Percentiles rank a stretch among this genome's conserved stretches.
phyloP scores from a whole-genome alignment of 2,113 vertebrate species.

The Leiothrix lutea region DNA sequence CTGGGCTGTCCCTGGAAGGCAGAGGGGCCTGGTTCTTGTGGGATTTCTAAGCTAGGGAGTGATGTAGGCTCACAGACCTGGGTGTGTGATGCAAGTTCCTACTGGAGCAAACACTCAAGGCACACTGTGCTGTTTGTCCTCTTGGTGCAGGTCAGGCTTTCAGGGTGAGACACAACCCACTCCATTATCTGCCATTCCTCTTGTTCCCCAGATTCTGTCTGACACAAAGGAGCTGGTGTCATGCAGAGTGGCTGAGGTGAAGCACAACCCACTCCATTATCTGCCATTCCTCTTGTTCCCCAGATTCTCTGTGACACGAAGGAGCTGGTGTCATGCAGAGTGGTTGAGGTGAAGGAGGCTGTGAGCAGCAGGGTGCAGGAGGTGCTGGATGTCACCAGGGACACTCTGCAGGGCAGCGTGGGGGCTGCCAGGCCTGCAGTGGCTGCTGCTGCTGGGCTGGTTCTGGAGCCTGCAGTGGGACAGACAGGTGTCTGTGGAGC shows the following conservation, averaged over 20 bases:
- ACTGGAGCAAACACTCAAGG: background rate
- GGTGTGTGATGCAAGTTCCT: background rate
- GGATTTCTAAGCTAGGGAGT: background rate
- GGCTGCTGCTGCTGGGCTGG: slow-evolving; percentile 49
- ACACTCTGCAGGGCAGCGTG: slow-evolving; percentile 69
- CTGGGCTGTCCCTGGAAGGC: background rate
- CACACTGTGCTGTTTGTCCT: background rate
- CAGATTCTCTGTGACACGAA: slow-evolving; percentile 80
- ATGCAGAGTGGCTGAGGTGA: slow-evolving; percentile 71
- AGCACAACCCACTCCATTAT: background rate
- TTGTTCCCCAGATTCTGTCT: slow-evolving; percentile 72
- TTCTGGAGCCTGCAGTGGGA: background rate
- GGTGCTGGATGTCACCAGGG: slow-evolving; percentile 42
- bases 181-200: background rate
- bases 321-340: slow-evolving; percentile 63
- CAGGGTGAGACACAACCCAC: accelerated
- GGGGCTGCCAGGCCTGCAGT: slow-evolving; percentile 76
- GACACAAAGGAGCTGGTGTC: slow-evolving; percentile 74
- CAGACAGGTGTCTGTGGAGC: slow-evolving; percentile 76
- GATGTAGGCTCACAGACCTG: background rate
- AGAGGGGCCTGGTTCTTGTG: background rate
- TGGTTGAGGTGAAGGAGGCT: slow-evolving; percentile 76
- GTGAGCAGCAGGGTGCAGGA: slow-evolving; percentile 58
- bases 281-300: background rate
- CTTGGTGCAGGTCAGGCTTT: background rate